Conservation (phyloP, 2,113 vertebrate genomes). For the Anguilla japonica region DNA sequence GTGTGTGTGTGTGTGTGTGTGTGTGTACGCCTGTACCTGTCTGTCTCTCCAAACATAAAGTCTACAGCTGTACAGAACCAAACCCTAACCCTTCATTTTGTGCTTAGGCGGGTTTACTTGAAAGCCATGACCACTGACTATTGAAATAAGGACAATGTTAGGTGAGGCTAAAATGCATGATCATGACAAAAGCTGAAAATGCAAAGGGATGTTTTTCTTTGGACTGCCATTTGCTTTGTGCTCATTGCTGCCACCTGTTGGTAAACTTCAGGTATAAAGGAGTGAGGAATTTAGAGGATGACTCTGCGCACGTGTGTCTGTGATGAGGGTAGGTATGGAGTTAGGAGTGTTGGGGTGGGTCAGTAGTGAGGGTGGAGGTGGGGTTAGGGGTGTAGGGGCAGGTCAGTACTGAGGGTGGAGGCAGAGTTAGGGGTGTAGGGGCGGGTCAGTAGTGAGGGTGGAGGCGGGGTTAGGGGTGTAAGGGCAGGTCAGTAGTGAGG, state of each 20-base stretch:
- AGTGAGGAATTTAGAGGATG: not conserved
- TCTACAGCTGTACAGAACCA: not conserved
- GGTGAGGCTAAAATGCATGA: too few species aligned
- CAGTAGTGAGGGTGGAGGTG: too few species aligned
- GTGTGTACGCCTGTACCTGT: too few species aligned
- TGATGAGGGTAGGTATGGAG: not conserved
- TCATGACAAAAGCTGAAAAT: too few species aligned
- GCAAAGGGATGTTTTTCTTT: too few species aligned
- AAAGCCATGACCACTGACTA: not conserved
- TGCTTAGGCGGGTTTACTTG: not conserved
- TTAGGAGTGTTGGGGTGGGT: too few species aligned
- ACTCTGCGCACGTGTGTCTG: not conserved
- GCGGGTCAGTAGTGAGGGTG: not conserved
- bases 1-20: not conserved
- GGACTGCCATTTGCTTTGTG: not conserved
- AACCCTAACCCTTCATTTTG: not conserved
- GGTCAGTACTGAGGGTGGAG: too few species aligned
- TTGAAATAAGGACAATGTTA: not conserved
- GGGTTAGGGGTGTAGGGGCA: too few species aligned
- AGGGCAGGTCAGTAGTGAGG: not conserved
- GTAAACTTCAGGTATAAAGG: not conserved
- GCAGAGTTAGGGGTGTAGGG: not conserved
- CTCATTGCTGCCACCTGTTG: slow-evolving; percentile 1
- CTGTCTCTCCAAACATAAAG: not conserved
- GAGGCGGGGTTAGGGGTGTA: not conserved